A percentile compares a stretch with the other conserved stretches of the same genome.
Conservation (phyloP, 2,888 invertebrate genomes). For the Nephrocerus scutellatus region DNA sequence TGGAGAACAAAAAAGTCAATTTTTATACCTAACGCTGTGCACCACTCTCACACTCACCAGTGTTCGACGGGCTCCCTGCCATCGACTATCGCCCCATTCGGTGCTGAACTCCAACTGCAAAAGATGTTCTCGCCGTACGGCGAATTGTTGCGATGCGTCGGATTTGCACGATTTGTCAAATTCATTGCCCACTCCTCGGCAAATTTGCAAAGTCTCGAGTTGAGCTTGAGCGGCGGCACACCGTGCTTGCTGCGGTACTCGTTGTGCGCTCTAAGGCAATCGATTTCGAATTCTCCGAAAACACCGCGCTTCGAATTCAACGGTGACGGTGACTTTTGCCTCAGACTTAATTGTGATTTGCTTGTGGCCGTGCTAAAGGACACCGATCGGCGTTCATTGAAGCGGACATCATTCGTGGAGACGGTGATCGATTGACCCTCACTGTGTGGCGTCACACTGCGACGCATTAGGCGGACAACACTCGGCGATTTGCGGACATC, state of each 20-base stretch:
- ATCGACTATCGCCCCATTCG: constrained; percentile 52
- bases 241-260: constrained; percentile 62
- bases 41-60: constrained; percentile 39
- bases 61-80: constrained; percentile 35
- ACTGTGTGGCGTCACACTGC: constrained; percentile 26
- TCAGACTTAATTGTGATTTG: constrained; percentile 25
- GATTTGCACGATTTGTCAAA: constrained; percentile 58
- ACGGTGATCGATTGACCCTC: constrained; percentile 24
- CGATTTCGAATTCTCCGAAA: constrained; percentile 62
- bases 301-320: constrained; percentile 39
- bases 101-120: constrained; percentile 63
- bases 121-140: constrained; percentile 79
- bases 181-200: constrained; percentile 64
- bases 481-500: constrained; percentile 29
- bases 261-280: constrained; percentile 70
- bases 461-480: constrained; percentile 27
- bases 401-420: constrained; percentile 26
- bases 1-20: no score
- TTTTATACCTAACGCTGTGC: no score
- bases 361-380: constrained; percentile 26
- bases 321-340: constrained; percentile 35
- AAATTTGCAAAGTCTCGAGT: constrained; percentile 58
- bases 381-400: constrained; percentile 22
- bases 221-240: constrained; percentile 60
- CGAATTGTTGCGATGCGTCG: constrained; percentile 68